These are phyloP conservation scores for Bibio marci DNA, from an alignment of 2,888 invertebrate species.

Conservation along the genomic window DNA sequence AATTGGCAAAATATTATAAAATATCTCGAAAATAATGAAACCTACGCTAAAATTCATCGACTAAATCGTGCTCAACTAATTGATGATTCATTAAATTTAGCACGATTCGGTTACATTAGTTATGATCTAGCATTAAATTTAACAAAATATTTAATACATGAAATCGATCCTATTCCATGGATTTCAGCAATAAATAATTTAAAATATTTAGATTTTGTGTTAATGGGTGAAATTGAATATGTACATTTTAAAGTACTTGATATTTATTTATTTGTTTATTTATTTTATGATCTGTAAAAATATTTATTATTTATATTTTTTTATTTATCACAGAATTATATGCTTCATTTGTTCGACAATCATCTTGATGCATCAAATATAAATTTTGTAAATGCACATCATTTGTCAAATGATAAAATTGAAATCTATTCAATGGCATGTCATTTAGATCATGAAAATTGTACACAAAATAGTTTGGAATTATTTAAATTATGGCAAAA, in stretches of 20 bases:
- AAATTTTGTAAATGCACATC: slow-evolving; percentile 35
- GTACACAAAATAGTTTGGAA: slow-evolving; percentile 51
- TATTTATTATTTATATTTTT: neutral
- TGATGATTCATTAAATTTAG: slow-evolving; percentile 71
- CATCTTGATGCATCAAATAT: slow-evolving; percentile 57
- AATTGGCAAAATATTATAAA: slow-evolving; percentile 32
- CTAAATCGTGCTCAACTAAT: slow-evolving; percentile 76
- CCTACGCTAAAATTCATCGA: slow-evolving; percentile 48
- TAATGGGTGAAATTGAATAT: slow-evolving; percentile 50
- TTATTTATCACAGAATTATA: slow-evolving; percentile 39
- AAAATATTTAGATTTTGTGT: slow-evolving; percentile 62
- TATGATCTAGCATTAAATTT: slow-evolving; percentile 64
- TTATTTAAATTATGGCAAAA: slow-evolving; percentile 63
- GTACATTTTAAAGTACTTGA: slow-evolving; percentile 41
- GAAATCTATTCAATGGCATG: slow-evolving; percentile 61
- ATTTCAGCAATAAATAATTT: slow-evolving; percentile 60
- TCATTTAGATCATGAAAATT: slow-evolving; percentile 52
- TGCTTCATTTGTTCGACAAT: slow-evolving; percentile 43
- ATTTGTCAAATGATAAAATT: slow-evolving; percentile 50
- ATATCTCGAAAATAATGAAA: slow-evolving; percentile 41
- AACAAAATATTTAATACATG: slow-evolving; percentile 58
- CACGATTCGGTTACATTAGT: slow-evolving; percentile 36
- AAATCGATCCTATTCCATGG: slow-evolving; percentile 80
- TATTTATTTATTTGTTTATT: slow-evolving; percentile 1
- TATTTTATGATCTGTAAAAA: neutral